Base-by-base conservation (phyloP, 2,888 invertebrate genomes). In the Cheilosia soror region DNA sequence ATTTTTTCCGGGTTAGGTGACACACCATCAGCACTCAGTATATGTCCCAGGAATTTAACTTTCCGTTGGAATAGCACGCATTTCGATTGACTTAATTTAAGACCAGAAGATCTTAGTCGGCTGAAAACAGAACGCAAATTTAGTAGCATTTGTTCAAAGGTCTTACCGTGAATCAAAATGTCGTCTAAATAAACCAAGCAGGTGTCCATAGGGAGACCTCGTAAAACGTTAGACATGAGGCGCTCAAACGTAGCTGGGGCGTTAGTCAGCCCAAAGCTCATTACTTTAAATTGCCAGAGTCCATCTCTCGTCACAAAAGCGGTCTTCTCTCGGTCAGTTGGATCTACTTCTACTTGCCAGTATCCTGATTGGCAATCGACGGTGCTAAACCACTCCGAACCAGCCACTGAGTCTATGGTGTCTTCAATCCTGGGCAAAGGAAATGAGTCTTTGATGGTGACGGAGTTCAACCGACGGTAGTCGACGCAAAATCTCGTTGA, bases 371-470 rank as follows among this genome's bases (percentile, higher is more conserved):
- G 69, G 25, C 44, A 71, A 31, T 78, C 71, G 5, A 78, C 4
- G 11, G 71, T 53, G 27, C 63, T 63, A 25, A 49, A 75, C 53
- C 60, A 69, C 11, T 11, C 62, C 2, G 68, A 55, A 5, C 47
- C 65, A 0, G 44, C 33, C n/a, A 73, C 49, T 0, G 51, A 4
- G 20, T 71, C 73, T n/a, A 79, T 49, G 9, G 53, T 65, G 33
- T 82, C 84, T n/a, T 84, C 79, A 31, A 75, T 79, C 11, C 66
- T 55, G n/a, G 75, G 75, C 20, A 81, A 7, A 2, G 75, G 75
- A 42, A 58, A 81, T 3, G 60, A 58, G 25, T 80, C 73, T 29
- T 60, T 80, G 31, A 51, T 66, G n/a, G 58, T 65, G 20, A 66
- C 65, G 2, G 20, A 25, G 44, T 68, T 73, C 29, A 80, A 42